Conservation (phyloP, 1,140 invertebrate genomes). For the Atta colombica region DNA sequence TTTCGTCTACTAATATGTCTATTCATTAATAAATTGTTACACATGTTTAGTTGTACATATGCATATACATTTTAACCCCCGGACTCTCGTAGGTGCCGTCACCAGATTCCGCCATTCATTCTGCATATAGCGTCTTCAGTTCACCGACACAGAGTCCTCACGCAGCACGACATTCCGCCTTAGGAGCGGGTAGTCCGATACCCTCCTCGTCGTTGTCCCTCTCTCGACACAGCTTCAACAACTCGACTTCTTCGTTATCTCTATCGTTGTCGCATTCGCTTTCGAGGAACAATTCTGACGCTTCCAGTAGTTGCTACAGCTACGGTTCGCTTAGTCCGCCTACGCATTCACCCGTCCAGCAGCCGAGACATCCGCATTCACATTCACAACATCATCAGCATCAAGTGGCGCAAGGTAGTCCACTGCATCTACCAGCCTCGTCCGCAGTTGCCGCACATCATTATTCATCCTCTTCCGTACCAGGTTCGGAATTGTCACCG, state of each 20-base stretch:
- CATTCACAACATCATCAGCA: conserved; percentile 82
- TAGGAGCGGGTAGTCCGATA: conserved; percentile 86
- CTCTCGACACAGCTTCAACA: conserved; percentile 85
- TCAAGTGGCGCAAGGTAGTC: conserved; percentile 85
- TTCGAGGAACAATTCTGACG: conserved; percentile 96
- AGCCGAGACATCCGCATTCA: conserved; percentile 82
- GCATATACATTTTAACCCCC: conserved; percentile 2
- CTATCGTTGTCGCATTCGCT: conserved; percentile 92
- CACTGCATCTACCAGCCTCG: conserved; percentile 85
- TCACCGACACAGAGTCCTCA: conserved; percentile 95
- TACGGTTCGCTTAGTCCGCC: conserved; percentile 92
- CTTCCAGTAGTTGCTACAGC: conserved; percentile 94
- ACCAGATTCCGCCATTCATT: conserved; percentile 95
- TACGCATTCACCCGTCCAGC: conserved; percentile 94
- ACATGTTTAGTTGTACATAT: conserved; percentile 24
- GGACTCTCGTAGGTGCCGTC: conserved; percentile 86
- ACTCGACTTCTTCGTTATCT: conserved; percentile 85
- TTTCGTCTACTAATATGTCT: background rate
- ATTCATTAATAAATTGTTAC: background rate
- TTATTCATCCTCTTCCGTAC: conserved; percentile 75
- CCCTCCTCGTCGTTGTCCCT: conserved; percentile 85
- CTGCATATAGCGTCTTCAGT: conserved; percentile 92
- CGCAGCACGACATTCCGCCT: conserved; percentile 91
- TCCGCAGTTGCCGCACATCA: conserved; percentile 76
- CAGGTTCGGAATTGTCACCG: conserved; percentile 77